Evolutionary conservation across 2,888 invertebrate species (phyloP).

Genomic region (Ommatoiulus sabulosus): DNA sequence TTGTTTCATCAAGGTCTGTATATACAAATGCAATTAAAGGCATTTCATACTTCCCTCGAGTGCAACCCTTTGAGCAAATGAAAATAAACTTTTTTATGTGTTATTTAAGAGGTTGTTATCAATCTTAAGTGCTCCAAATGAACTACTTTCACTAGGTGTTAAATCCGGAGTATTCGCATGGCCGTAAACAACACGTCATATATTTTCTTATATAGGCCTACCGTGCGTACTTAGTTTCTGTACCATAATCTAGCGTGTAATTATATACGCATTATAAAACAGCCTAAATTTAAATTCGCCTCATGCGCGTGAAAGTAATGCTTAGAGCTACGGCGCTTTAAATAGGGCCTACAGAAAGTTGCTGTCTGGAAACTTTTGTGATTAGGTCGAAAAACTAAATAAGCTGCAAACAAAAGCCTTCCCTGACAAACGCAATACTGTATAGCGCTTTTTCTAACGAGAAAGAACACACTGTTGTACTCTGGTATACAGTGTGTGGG

Average conservation of each 20-base stretch:
- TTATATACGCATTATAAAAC: background rate
- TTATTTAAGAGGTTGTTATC: conserved; percentile 19
- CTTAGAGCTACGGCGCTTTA: background rate
- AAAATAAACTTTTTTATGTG: background rate
- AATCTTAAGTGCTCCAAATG: conserved; percentile 10
- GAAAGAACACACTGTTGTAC: too few relatives aligned
- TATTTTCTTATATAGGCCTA: background rate
- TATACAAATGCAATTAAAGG: conserved; percentile 3
- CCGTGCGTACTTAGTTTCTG: background rate
- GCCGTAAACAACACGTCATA: background rate
- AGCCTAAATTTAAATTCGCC: background rate
- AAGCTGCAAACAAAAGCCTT: too few relatives aligned
- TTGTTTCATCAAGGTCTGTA: background rate
- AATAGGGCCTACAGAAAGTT: too few relatives aligned
- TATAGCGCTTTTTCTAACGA: too few relatives aligned
- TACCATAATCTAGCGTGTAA: background rate
- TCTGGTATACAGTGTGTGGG: too few relatives aligned
- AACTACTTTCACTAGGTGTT: background rate
- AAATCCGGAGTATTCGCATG: background rate
- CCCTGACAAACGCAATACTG: too few relatives aligned
- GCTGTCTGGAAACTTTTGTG: too few relatives aligned
- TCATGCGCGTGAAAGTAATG: background rate
- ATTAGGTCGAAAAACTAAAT: too few relatives aligned
- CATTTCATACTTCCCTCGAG: background rate
- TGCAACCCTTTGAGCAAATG: conserved; percentile 3